Percentiles rank a stretch among this genome's conserved stretches.
These are phyloP conservation scores for Macrosoma leucophasiata DNA, from an alignment of 2,888 invertebrate species.

Conservation along the genomic window DNA sequence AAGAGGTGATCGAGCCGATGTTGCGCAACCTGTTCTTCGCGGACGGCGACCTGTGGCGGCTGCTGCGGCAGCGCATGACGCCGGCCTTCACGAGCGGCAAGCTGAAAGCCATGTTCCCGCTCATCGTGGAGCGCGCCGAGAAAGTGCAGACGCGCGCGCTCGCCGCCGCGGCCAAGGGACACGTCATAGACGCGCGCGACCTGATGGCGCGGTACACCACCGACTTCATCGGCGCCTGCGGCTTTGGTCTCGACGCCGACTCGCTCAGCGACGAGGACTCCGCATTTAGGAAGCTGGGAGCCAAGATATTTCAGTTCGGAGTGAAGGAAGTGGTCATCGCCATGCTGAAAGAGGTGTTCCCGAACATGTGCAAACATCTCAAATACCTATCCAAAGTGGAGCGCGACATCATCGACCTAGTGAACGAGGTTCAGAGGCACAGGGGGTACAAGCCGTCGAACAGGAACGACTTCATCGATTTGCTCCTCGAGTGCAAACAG, in stretches of 20 bases:
- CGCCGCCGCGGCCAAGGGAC: slow-evolving; percentile 25
- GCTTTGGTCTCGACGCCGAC: slow-evolving; percentile 49
- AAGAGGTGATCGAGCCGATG: slow-evolving; percentile 38
- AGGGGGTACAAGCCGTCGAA: slow-evolving; percentile 42
- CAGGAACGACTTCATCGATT: slow-evolving; percentile 32
- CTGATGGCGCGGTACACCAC: slow-evolving; percentile 54
- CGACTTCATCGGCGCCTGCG: slow-evolving; percentile 52
- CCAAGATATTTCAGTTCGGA: slow-evolving; percentile 33
- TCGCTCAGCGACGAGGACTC: slow-evolving; percentile 43
- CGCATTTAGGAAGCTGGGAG: slow-evolving; percentile 41
- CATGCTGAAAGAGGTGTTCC: slow-evolving; percentile 38
- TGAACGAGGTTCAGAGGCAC: slow-evolving; percentile 37
- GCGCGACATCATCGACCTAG: slow-evolving; percentile 35
- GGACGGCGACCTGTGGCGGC: slow-evolving; percentile 48
- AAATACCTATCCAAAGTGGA: slow-evolving; percentile 39
- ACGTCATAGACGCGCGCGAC: slow-evolving; percentile 41
- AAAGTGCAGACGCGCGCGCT: slow-evolving; percentile 33
- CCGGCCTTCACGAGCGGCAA: slow-evolving; percentile 49
- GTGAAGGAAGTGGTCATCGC: slow-evolving; percentile 27
- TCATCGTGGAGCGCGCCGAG: slow-evolving; percentile 47
- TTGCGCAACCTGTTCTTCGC: slow-evolving; percentile 45
- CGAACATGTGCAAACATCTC: slow-evolving; percentile 32
- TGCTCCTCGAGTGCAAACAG: slow-evolving; percentile 26
- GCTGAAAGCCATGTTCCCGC: slow-evolving; percentile 50
- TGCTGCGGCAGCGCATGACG: slow-evolving; percentile 49